Percentiles rank a stretch among this genome's conserved stretches.
These are phyloP conservation scores for Tolypeutes matacus DNA, from an alignment of 2,797 vertebrate genomes.

Conservation along the genomic window DNA sequence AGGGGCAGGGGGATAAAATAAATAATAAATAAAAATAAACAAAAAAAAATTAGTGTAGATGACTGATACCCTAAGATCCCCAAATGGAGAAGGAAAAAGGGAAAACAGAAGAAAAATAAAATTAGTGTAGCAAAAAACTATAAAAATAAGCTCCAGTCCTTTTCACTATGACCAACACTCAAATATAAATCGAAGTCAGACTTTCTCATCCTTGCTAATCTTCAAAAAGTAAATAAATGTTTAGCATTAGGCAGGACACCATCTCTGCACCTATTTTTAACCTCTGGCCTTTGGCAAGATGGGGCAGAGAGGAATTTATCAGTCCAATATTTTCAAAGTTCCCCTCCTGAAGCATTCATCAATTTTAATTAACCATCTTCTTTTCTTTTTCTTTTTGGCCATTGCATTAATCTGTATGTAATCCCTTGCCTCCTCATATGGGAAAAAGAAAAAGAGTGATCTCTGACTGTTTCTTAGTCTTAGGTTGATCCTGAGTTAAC, in stretches of 20 bases:
- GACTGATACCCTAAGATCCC: too few relatives aligned
- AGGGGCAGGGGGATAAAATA: too few relatives aligned
- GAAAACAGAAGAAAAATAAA: neutral
- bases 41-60: too few relatives aligned
- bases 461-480: neutral
- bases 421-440: neutral
- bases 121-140: neutral
- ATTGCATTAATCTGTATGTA: neutral
- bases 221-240: neutral
- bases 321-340: neutral
- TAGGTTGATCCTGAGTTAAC: neutral
- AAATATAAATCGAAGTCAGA: conserved; percentile 11
- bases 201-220: neutral
- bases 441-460: neutral
- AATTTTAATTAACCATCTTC: neutral
- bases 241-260: neutral
- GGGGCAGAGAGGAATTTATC: neutral
- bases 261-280: neutral
- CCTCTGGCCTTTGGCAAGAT: neutral
- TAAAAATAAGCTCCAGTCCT: neutral
- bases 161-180: conserved; percentile 2
- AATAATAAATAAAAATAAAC: too few relatives aligned
- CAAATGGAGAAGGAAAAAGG: too few relatives aligned
- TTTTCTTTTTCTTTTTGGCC: too few relatives aligned
- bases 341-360: neutral